Percentiles rank a stretch among this genome's conserved stretches.
Evolutionary conservation across 2,888 invertebrate species (phyloP).

Genomic region (Drosophila infuscata): DNA sequence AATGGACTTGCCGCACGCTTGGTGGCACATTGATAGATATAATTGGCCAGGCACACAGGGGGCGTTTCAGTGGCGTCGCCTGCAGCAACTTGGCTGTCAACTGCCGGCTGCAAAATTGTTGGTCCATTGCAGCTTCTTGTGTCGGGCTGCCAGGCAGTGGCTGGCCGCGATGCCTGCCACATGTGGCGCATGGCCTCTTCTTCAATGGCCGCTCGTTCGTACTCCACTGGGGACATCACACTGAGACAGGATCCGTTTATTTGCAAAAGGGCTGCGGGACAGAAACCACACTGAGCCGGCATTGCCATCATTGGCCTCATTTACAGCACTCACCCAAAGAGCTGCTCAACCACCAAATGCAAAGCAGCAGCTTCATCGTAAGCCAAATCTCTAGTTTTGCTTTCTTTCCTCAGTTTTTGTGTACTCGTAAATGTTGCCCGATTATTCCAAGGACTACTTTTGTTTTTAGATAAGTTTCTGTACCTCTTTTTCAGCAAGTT

Average conservation of each 20-base stretch:
- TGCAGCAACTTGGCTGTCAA: slow-evolving; percentile 31
- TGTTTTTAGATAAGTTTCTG: neutral
- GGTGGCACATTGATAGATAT: slow-evolving; percentile 57
- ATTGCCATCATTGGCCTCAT: neutral
- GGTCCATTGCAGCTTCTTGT: slow-evolving; percentile 44
- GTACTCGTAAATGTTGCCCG: slow-evolving; percentile 21
- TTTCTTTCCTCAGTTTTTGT: slow-evolving; percentile 12
- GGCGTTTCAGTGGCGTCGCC: slow-evolving; percentile 7
- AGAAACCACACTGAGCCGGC: slow-evolving; percentile 15
- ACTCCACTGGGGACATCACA: neutral
- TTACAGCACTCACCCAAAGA: slow-evolving; percentile 50
- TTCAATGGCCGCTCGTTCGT: neutral
- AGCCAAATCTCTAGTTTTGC: slow-evolving; percentile 2
- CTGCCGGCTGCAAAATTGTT: slow-evolving; percentile 26
- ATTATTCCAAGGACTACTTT: slow-evolving; percentile 45
- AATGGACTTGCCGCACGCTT: slow-evolving; percentile 31
- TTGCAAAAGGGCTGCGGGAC: slow-evolving; percentile 13
- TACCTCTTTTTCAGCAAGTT: slow-evolving; percentile 29
- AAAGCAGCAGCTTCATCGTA: slow-evolving; percentile 44
- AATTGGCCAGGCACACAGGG: slow-evolving; percentile 43
- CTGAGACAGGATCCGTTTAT: slow-evolving; percentile 49
- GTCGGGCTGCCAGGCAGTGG: slow-evolving; percentile 12
- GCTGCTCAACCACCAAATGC: slow-evolving; percentile 31
- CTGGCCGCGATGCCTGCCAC: slow-evolving; percentile 49
- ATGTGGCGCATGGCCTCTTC: slow-evolving; percentile 40